phyloP scores from a whole-genome alignment of 2,113 vertebrate species.

The Prionailurus bengalensis region DNA sequence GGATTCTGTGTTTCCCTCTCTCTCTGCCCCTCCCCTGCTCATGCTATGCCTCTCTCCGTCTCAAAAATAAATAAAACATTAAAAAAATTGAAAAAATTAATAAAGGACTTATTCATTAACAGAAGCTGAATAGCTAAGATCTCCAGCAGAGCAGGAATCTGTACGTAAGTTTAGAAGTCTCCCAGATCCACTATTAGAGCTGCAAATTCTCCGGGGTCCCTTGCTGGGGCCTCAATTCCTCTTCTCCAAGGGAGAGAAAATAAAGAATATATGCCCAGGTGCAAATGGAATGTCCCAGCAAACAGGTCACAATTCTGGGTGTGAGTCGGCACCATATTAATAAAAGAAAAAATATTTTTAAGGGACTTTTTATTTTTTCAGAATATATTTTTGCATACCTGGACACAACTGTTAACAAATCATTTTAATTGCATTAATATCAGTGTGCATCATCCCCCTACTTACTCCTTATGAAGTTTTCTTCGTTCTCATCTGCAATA shows the following conservation, averaged over 20 bases:
- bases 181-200: background rate
- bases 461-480: constrained; percentile 92
- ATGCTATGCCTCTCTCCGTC: no score
- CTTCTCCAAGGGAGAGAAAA: background rate
- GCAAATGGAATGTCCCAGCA: background rate
- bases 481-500: constrained; percentile 89
- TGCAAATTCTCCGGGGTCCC: background rate
- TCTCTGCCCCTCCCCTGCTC: no score
- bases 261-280: background rate
- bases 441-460: constrained; percentile 34
- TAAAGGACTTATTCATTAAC: background rate
- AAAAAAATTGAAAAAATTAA: background rate
- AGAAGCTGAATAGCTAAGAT: background rate
- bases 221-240: background rate
- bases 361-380: background rate
- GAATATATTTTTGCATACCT: background rate
- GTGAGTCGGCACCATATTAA: background rate
- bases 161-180: background rate
- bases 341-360: constrained; percentile 30
- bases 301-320: background rate
- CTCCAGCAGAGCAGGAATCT: background rate
- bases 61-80: no score
- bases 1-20: no score
- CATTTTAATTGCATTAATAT: constrained; percentile 10
- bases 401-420: background rate